Evolutionary conservation across 2,888 invertebrate genomes (phyloP).

Genomic region (Nymphalis polychloros): DNA sequence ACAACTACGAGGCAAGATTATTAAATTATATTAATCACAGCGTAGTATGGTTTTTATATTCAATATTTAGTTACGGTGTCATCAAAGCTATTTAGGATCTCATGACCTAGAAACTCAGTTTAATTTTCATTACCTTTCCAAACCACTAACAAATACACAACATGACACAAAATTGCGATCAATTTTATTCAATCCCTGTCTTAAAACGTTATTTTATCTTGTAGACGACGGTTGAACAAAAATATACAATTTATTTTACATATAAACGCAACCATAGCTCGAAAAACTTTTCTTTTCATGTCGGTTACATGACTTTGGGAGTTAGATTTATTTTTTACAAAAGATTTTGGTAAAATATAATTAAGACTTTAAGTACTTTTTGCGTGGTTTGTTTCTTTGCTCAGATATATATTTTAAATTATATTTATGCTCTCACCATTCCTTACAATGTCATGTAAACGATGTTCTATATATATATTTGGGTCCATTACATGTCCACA

Average conservation of each 20-base stretch:
- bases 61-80: neutral
- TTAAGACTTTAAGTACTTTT: neutral
- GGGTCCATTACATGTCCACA: constrained; percentile 37
- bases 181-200: neutral
- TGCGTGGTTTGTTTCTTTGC: constrained; percentile 14
- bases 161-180: neutral
- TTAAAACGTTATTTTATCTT: neutral
- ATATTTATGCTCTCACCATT: constrained; percentile 65
- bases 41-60: neutral
- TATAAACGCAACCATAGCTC: constrained; percentile 23
- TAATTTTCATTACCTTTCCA: neutral
- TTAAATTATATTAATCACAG: neutral
- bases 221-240: neutral
- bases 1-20: neutral
- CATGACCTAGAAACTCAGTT: too few relatives aligned
- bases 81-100: neutral
- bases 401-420: constrained; percentile 38
- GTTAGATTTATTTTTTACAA: constrained; percentile 2
- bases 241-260: neutral
- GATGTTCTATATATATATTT: constrained; percentile 35
- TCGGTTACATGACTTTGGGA: constrained; percentile 36
- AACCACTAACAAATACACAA: neutral
- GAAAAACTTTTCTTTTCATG: constrained; percentile 12
- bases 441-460: constrained; percentile 41
- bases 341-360: constrained; percentile 12